Percentiles rank a stretch among this genome's conserved stretches.
phyloP scores from a whole-genome alignment of 2,113 vertebrate genomes.

The Zapornia atra region DNA sequence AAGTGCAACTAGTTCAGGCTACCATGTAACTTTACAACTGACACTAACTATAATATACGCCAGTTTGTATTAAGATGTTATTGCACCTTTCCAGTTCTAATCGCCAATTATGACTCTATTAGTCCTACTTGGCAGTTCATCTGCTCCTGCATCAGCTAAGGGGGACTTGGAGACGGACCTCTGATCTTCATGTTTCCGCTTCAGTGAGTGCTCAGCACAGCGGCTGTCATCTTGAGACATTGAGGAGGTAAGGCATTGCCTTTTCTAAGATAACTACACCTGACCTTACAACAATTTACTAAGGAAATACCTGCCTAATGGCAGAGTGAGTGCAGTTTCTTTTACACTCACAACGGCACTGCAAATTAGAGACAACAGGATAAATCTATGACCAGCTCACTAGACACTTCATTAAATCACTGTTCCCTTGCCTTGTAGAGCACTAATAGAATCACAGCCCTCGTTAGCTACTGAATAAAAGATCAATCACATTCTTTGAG shows the following conservation, averaged over 20 bases:
- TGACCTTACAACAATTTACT: constrained; percentile 89
- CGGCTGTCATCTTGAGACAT: constrained; percentile 82
- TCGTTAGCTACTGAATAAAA: constrained; percentile 95
- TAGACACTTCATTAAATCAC: constrained; percentile 98
- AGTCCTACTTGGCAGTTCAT: constrained; percentile 94
- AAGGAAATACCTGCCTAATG: constrained; percentile 86
- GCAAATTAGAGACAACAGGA: constrained; percentile 85
- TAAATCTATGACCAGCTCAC: constrained; percentile 88
- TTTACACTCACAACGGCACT: constrained; percentile 66
- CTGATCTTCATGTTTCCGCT: constrained; percentile 85
- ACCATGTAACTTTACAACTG: constrained; percentile 64
- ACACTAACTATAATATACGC: constrained; percentile 71
- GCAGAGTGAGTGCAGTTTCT: constrained; percentile 72
- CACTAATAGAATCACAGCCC: constrained; percentile 92
- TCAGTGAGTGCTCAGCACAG: constrained; percentile 75
- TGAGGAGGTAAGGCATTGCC: constrained; percentile 75
- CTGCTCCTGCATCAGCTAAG: constrained; percentile 85
- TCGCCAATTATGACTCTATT: constrained; percentile 99
- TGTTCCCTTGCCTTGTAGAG: constrained; percentile 88
- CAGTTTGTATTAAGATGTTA: constrained; percentile 85
- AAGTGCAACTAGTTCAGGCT: constrained; percentile 5
- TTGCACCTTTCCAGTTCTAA: constrained; percentile 86
- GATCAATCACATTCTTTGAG: constrained; percentile 91
- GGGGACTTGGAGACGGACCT: constrained; percentile 84
- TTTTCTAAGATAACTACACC: constrained; percentile 80